A percentile compares a stretch with the other conserved stretches of the same genome.
These are phyloP conservation scores for Samia ricini DNA, from an alignment of 1,140 invertebrate species.

Conservation along the genomic window DNA sequence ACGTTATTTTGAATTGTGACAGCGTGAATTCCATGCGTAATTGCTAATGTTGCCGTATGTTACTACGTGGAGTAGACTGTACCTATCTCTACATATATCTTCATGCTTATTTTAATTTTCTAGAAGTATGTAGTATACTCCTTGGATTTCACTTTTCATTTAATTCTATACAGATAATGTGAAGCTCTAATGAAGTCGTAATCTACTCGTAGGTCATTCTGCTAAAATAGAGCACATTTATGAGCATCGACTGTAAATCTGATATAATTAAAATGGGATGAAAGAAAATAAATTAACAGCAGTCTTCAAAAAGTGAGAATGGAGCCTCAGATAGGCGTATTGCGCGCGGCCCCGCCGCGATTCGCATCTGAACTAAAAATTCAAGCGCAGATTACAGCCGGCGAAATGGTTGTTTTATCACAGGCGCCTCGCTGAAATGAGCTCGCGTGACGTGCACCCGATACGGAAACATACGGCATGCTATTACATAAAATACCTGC, in stretches of 20 bases:
- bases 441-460: background rate
- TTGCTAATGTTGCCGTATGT: background rate
- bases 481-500: conserved; percentile 4
- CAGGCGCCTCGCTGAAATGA: conserved; percentile 20
- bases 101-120: too few relatives aligned
- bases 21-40: background rate
- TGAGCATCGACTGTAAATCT: too few relatives aligned
- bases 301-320: background rate
- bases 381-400: conserved; percentile 50
- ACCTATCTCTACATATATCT: too few relatives aligned
- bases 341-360: conserved; percentile 23
- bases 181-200: too few relatives aligned
- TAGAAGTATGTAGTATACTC: too few relatives aligned
- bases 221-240: too few relatives aligned
- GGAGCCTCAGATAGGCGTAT: background rate
- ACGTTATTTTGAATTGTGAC: background rate
- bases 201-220: too few relatives aligned
- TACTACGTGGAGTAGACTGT: too few relatives aligned
- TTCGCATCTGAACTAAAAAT: conserved; percentile 59
- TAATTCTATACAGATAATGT: too few relatives aligned
- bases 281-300: background rate
- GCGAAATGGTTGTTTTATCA: conserved; percentile 61
- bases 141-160: too few relatives aligned
- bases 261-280: too few relatives aligned
- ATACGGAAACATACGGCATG: conserved; percentile 25